Evolutionary conservation across 2,888 invertebrate species (phyloP), one percentile per base, ranked within the genome.

Genomic region (Eudasyphora cyanicolor): DNA sequence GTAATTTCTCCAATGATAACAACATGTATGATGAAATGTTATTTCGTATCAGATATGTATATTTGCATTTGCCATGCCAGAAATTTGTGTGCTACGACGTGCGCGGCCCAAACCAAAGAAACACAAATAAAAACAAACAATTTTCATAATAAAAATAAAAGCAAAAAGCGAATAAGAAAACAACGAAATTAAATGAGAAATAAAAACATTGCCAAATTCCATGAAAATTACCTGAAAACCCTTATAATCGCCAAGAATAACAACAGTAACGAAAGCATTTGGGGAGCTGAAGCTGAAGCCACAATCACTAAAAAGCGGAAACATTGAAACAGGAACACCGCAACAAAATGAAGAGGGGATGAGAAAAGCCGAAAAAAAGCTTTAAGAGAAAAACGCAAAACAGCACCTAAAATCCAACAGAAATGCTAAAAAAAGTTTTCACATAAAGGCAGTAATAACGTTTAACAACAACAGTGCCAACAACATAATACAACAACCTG

Each of bases 201-300:
- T 73, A 85, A 83, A 82, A 74, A 79, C 62, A 75, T 67, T 57
- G 38, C 12, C 64, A 82, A 74, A 74, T 62, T 74, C 60, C 67
- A 62, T 35, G 70, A 85, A 85, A 86, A 80, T 85, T 81, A 82
- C 78, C 80, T 85, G 75, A 49, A 79, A 83, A 85, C 73, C 71
- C 69, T 54, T 54, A 70, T 57, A 78, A 67, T 79, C 82, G 64
- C 64, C 69, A 73, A 82, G 69, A 76, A 60, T 27, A 70, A 74
- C 19, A 64, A 57, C 27, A 77, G 54, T 24, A 64, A n/a, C n/a
- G n/a, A n/a, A n/a, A n/a, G n/a, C n/a, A n/a, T n/a, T n/a, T n/a
- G n/a, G n/a, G 42, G 17, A 24, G 12, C 35, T 49, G 24, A 10
- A 57, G 57, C 45, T 7, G n/a, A 14, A 60, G 21, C 29, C n/a